These are phyloP conservation scores for Montifringilla adamsi DNA, from an alignment of 2,113 vertebrate species.

Conservation along the genomic window DNA sequence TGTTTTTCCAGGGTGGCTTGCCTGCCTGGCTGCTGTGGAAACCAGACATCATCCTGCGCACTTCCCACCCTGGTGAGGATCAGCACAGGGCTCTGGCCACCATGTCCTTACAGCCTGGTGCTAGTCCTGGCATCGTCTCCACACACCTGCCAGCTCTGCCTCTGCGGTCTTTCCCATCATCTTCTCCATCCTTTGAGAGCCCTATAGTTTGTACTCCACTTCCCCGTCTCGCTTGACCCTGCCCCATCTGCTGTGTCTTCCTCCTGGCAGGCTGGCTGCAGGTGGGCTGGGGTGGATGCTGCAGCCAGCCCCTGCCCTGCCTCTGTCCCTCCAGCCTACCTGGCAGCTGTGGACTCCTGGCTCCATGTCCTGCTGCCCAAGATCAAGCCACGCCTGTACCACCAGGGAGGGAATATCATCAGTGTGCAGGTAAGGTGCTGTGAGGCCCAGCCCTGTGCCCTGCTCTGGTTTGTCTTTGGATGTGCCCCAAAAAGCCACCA, in stretches of 20 bases:
- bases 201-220: background rate
- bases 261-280: background rate
- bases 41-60: slow-evolving; percentile 83
- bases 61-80: slow-evolving; percentile 82
- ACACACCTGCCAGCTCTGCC: fast-evolving
- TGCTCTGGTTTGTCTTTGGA: background rate
- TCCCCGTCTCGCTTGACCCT: fast-evolving
- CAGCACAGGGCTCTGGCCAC: background rate
- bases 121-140: background rate
- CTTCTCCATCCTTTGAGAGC: background rate
- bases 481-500: background rate
- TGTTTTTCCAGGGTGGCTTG: slow-evolving; percentile 84
- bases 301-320: background rate
- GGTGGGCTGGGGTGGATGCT: background rate
- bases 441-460: background rate
- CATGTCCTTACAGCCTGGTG: background rate
- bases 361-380: slow-evolving; percentile 86
- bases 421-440: slow-evolving; percentile 83
- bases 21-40: slow-evolving; percentile 92
- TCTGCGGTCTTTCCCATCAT: background rate
- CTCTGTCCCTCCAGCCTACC: slow-evolving; percentile 77
- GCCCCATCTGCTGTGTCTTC: background rate
- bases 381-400: slow-evolving; percentile 85
- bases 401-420: slow-evolving; percentile 91
- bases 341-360: slow-evolving; percentile 89